Base-by-base conservation (phyloP, 1,140 invertebrate species). In the Batillaria attramentaria region DNA sequence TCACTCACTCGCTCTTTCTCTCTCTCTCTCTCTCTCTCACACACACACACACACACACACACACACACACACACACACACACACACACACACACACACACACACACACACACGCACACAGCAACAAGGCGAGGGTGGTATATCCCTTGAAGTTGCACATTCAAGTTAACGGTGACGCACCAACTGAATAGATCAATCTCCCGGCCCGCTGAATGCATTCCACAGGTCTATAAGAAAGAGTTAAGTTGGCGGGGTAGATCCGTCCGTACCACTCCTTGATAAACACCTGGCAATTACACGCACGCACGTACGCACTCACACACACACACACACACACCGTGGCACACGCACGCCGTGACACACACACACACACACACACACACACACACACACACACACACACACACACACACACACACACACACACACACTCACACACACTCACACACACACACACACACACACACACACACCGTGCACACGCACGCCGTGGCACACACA, bases 221-320 rank as follows among this genome's bases (percentile, higher is more conserved):
- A 13, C 24, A 50, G 10, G 10, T 10, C 24, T n/a, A n/a, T n/a
- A n/a, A n/a, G n/a, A n/a, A n/a, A n/a, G n/a, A n/a, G n/a, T n/a
- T n/a, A n/a, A n/a, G n/a, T n/a, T n/a, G n/a, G n/a, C n/a, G n/a
- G n/a, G n/a, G n/a, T n/a, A n/a, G n/a, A n/a, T n/a, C n/a, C n/a
- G n/a, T n/a, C n/a, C n/a, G n/a, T n/a, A n/a, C n/a, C n/a, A n/a
- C n/a, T n/a, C n/a, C n/a, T n/a, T n/a, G n/a, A n/a, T n/a, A n/a
- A 16, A 35, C 37, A 5, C 24, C 75, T 77, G 31, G 28, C 75
- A 65, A 35, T 13, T 57, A 65, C 75, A 31, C 75, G 62, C 75
- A 65, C 75, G 62, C 50, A 65, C 75, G 62, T 5, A 31, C 75
- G 62, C 2, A 31, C 75, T 77, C 75, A 33, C 75, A 16, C 54